Conservation (phyloP, 64 coral and sea anemone species). For the Actinia tenebrosa region DNA sequence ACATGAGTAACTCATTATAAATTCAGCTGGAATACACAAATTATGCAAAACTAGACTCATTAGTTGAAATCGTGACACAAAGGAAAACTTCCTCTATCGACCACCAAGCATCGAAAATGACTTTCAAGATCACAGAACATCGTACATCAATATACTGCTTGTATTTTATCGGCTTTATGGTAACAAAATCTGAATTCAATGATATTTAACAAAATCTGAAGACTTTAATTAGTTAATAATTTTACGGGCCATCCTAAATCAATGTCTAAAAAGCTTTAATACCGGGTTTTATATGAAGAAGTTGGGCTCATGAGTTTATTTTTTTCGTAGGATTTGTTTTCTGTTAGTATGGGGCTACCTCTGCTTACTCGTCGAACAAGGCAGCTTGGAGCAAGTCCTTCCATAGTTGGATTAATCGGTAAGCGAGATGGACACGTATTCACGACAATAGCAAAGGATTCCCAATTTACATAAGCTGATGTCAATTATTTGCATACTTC, state of each 20-base stretch:
- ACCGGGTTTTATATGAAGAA: too few relatives aligned
- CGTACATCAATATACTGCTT: constrained; percentile 49
- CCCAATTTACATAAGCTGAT: too few relatives aligned
- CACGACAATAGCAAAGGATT: too few relatives aligned
- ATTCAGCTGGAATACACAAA: not conserved
- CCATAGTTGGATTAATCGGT: constrained; percentile 87
- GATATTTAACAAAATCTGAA: not conserved
- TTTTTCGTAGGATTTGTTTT: constrained; percentile 30
- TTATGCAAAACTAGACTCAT: not conserved
- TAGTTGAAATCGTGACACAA: too few relatives aligned
- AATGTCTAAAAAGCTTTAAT: too few relatives aligned
- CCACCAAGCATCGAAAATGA: not conserved
- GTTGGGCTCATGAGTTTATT: not conserved
- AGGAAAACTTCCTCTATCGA: not conserved
- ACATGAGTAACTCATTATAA: not conserved
- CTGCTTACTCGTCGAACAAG: constrained; percentile 68
- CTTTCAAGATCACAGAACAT: not conserved
- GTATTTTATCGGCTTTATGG: constrained; percentile 84
- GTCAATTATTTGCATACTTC: too few relatives aligned
- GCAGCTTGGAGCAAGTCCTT: constrained; percentile 83
- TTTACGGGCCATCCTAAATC: too few relatives aligned
- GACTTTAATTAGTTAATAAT: too few relatives aligned
- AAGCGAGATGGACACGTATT: not conserved
- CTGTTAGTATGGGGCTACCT: constrained; percentile 76
- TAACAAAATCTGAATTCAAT: constrained; percentile 23